Percentiles rank a stretch among this genome's conserved stretches.
Evolutionary conservation across 2,113 vertebrate genomes (phyloP).

Genomic region (Pollachius pollachius): DNA sequence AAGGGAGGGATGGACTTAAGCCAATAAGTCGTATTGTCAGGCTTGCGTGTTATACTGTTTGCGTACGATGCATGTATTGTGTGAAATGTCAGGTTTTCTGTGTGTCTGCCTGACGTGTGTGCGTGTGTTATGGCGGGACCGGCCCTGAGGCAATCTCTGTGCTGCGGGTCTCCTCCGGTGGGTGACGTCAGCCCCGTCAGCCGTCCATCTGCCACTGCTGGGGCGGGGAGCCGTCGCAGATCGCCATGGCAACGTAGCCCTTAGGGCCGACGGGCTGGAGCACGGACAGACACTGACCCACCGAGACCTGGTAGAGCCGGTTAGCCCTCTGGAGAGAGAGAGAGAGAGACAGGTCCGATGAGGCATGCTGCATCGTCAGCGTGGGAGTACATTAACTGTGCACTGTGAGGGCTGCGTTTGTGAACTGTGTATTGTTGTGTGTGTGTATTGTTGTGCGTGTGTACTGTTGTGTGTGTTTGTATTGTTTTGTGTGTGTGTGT

Average conservation of each 20-base stretch:
- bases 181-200: constrained; percentile 45
- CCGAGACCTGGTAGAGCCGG: constrained; percentile 93
- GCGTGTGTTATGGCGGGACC: too few relatives aligned
- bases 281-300: constrained; percentile 88
- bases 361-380: not conserved
- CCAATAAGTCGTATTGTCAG: too few relatives aligned
- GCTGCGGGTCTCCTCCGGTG: not conserved
- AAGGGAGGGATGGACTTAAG: too few relatives aligned
- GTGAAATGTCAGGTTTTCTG: too few relatives aligned
- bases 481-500: not conserved
- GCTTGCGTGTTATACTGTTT: too few relatives aligned
- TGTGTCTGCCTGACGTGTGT: too few relatives aligned
- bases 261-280: constrained; percentile 74
- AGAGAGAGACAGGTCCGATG: not conserved
- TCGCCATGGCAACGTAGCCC: constrained; percentile 88
- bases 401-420: not conserved
- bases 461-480: not conserved
- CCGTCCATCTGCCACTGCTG: constrained; percentile 90
- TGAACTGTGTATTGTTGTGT: not conserved
- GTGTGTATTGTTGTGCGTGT: not conserved
- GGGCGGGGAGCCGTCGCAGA: constrained; percentile 82
- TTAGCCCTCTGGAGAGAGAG: constrained; percentile 76
- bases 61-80: too few relatives aligned
- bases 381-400: too few relatives aligned
- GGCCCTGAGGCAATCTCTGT: too few relatives aligned